These are phyloP conservation scores for Chlorodrepanis virens DNA, from an alignment of 2,113 vertebrate species.

Conservation along the genomic window DNA sequence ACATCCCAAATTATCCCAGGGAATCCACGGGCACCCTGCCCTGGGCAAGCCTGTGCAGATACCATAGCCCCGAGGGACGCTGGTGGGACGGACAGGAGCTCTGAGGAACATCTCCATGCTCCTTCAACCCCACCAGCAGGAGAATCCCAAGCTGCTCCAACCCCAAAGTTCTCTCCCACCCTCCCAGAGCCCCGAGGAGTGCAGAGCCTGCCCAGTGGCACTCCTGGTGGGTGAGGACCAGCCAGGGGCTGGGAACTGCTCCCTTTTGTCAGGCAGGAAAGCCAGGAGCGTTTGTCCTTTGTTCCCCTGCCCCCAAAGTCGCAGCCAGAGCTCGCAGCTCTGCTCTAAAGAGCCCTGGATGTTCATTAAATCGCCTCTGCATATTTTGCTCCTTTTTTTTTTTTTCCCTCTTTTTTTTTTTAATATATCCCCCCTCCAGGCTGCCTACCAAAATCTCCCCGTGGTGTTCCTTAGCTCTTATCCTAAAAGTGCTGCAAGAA, in stretches of 20 bases:
- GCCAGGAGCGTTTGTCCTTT: not conserved
- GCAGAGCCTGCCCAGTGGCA: fast-evolving
- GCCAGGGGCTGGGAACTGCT: not conserved
- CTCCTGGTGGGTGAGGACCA: not conserved
- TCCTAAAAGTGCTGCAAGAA: constrained; percentile 25
- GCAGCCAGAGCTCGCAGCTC: not conserved
- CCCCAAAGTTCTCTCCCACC: fast-evolving
- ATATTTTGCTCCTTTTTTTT: not conserved
- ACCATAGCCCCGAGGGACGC: not conserved
- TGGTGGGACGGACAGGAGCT: fast-evolving
- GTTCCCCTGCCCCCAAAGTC: not conserved
- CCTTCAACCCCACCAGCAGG: not conserved
- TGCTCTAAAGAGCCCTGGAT: not conserved
- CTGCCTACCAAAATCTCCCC: constrained; percentile 48
- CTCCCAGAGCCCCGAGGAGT: fast-evolving
- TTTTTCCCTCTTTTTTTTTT: not conserved
- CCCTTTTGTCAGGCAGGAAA: not conserved
- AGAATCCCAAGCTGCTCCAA: not conserved
- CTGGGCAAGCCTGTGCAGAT: fast-evolving
- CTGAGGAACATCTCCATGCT: fast-evolving
- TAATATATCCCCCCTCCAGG: not conserved
- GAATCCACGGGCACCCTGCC: fast-evolving
- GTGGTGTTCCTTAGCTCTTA: constrained; percentile 48
- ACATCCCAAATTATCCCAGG: fast-evolving
- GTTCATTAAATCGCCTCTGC: constrained; percentile 56